phyloP scores from a whole-genome alignment of 2,888 invertebrate genomes.

The Drosophila paranaensis region DNA sequence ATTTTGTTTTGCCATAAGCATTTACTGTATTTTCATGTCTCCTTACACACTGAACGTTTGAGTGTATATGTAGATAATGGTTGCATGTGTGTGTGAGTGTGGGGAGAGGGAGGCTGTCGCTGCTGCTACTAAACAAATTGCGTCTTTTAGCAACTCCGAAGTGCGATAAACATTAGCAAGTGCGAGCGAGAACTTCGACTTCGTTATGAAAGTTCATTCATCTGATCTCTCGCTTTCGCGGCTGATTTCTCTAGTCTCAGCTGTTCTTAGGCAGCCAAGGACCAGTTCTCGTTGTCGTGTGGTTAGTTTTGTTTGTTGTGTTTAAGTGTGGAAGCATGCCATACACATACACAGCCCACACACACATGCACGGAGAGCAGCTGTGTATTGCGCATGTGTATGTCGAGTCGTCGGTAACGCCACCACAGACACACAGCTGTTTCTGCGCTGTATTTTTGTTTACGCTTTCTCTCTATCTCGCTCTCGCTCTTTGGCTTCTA shows the following conservation, averaged over 20 bases:
- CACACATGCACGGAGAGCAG: slow-evolving; percentile 39
- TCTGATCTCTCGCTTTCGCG: slow-evolving; percentile 48
- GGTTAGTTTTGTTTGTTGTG: slow-evolving; percentile 23
- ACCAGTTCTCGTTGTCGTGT: slow-evolving; percentile 32
- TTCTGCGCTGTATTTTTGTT: slow-evolving; percentile 57
- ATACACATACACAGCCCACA: not conserved
- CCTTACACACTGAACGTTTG: not conserved
- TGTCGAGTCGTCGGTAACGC: slow-evolving; percentile 18
- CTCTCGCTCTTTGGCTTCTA: slow-evolving; percentile 5
- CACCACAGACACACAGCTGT: slow-evolving; percentile 57
- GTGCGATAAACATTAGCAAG: slow-evolving; percentile 39
- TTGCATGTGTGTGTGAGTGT: not conserved
- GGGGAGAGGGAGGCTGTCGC: slow-evolving; percentile 13
- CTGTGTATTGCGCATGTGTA: slow-evolving; percentile 63
- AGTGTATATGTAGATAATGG: slow-evolving; percentile 3
- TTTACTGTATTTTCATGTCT: slow-evolving; percentile 22
- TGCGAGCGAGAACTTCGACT: slow-evolving; percentile 25
- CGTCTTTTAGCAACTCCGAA: slow-evolving; percentile 53
- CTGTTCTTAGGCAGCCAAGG: slow-evolving; percentile 39
- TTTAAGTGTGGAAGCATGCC: slow-evolving; percentile 8
- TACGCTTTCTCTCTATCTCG: slow-evolving; percentile 40
- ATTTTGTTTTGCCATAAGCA: slow-evolving; percentile 18
- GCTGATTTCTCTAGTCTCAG: slow-evolving; percentile 24
- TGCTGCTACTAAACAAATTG: slow-evolving; percentile 49
- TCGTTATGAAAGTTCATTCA: slow-evolving; percentile 48